phyloP scores from a whole-genome alignment of 1,140 invertebrate species.

The Cydia strobilella region DNA sequence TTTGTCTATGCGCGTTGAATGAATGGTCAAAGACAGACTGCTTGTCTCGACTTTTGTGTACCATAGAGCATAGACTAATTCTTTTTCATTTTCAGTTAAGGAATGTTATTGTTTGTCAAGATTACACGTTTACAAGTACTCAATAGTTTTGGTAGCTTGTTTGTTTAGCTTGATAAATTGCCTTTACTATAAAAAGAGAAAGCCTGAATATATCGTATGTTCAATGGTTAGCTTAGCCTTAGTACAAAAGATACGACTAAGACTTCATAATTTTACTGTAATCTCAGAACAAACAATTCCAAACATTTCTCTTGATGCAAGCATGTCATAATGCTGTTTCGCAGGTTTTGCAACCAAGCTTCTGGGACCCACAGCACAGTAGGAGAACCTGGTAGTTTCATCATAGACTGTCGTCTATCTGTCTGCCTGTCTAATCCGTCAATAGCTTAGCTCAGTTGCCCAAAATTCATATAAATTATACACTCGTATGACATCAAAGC shows the following conservation, averaged over 20 bases:
- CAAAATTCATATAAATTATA: no score
- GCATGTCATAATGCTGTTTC: no score
- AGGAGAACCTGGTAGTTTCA: no score
- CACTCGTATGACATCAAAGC: no score
- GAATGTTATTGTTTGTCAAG: constrained; percentile 26
- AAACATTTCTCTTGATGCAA: not conserved
- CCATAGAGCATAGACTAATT: constrained; percentile 31
- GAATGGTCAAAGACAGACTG: constrained; percentile 31
- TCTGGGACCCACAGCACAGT: no score
- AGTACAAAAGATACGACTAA: not conserved
- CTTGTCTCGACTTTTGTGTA: constrained; percentile 26
- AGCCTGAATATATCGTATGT: not conserved
- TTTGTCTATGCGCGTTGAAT: constrained; percentile 18
- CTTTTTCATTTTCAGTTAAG: constrained; percentile 30
- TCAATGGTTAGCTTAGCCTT: not conserved
- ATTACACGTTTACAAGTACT: constrained; percentile 29
- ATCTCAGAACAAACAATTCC: not conserved
- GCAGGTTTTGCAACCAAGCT: no score
- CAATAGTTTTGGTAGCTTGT: constrained; percentile 29
- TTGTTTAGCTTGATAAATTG: constrained; percentile 25
- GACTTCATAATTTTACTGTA: not conserved
- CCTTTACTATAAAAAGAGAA: constrained; percentile 16
- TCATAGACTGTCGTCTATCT: no score
- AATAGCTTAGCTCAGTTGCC: no score
- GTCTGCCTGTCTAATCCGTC: no score